A percentile compares a stretch with the other conserved stretches of the same genome.
phyloP scores from a whole-genome alignment of 1,140 invertebrate genomes.

The Bicyclus anynana region DNA sequence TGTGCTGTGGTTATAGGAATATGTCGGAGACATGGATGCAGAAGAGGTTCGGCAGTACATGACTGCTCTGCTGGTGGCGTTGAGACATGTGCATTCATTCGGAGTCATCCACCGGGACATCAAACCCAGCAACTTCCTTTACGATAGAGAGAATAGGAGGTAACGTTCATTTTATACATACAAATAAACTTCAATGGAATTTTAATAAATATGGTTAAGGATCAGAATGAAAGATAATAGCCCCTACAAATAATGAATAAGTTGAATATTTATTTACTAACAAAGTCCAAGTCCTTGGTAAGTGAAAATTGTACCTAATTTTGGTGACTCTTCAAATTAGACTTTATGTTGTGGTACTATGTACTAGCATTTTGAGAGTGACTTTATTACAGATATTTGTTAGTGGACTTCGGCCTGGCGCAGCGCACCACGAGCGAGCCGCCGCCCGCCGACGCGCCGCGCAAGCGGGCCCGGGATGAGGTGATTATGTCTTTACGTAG shows the following conservation, averaged over 20 bases:
- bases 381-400: constrained; percentile 78
- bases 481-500: background rate
- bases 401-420: constrained; percentile 95
- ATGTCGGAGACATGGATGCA: constrained; percentile 83
- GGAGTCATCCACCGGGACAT: constrained; percentile 94
- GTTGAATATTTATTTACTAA: no score
- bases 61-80: constrained; percentile 87
- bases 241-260: no score
- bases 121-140: constrained; percentile 96
- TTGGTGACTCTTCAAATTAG: no score
- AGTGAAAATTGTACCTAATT: no score
- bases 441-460: constrained; percentile 33
- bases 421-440: constrained; percentile 72
- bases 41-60: constrained; percentile 89
- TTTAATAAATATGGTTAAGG: no score
- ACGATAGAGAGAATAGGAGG: constrained; percentile 86
- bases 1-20: constrained; percentile 79
- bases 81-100: constrained; percentile 89
- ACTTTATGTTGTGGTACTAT: no score
- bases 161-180: constrained; percentile 36
- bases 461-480: constrained; percentile 53
- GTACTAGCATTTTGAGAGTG: no score
- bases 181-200: no score
- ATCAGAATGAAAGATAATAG: no score
- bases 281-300: no score